Conservation (phyloP, 2,888 invertebrate genomes). For the Ischnus inquisitorius region DNA sequence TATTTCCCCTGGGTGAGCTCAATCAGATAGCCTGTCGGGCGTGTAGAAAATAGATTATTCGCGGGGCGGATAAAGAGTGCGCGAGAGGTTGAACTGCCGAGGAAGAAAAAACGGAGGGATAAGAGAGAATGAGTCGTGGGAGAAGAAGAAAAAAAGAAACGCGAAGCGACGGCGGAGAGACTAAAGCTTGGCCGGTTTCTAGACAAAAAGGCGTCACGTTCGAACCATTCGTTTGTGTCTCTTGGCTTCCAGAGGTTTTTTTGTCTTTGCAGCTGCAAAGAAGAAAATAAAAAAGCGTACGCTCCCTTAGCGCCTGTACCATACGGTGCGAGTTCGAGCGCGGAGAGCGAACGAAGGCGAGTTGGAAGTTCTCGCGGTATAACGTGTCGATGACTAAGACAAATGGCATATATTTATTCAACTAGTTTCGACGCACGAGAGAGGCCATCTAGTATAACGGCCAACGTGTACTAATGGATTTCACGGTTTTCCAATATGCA, state of each 20-base stretch:
- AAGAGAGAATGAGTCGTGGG: constrained; percentile 8
- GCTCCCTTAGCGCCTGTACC: constrained; percentile 15
- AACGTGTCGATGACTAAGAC: constrained; percentile 76
- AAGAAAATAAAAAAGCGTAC: constrained; percentile 4
- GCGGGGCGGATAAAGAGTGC: neutral
- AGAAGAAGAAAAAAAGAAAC: constrained; percentile 2
- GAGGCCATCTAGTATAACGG: neutral
- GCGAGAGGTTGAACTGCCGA: neutral
- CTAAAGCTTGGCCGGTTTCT: constrained; percentile 42
- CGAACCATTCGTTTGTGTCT: constrained; percentile 68
- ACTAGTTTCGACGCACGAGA: constrained; percentile 50
- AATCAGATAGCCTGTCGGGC: constrained; percentile 16
- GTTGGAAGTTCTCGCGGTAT: constrained; percentile 50
- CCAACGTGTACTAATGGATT: constrained; percentile 63
- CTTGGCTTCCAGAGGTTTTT: constrained; percentile 32
- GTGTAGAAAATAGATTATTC: constrained; percentile 52
- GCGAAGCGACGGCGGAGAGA: constrained; percentile 26
- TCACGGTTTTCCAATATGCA: constrained; percentile 67
- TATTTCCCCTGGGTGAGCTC: constrained; percentile 32
- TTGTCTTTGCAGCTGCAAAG: constrained; percentile 7
- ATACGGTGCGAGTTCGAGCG: constrained; percentile 17
- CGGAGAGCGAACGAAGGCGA: constrained; percentile 24
- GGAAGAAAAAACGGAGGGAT: constrained; percentile 27
- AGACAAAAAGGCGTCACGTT: constrained; percentile 66
- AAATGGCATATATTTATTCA: constrained; percentile 80